These are phyloP conservation scores for Sinotaia quadrata DNA, from an alignment of 2,888 invertebrate genomes.

Conservation along the genomic window DNA sequence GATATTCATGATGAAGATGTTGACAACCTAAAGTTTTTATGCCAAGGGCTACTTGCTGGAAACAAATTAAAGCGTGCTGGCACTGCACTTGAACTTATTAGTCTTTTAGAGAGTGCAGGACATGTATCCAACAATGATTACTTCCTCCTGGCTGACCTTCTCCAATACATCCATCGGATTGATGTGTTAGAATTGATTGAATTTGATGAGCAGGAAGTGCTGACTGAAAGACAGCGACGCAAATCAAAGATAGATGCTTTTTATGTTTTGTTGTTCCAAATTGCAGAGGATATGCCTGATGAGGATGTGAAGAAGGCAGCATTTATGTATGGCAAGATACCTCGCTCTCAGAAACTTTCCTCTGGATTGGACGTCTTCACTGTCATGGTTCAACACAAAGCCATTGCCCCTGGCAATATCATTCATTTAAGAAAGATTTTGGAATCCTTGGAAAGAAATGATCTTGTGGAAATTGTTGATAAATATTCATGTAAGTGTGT, in stretches of 20 bases:
- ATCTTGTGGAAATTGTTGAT: conserved; percentile 20
- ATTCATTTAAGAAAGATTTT: neutral
- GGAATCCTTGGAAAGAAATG: conserved; percentile 18
- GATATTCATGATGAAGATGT: conserved; percentile 30
- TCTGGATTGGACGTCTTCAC: conserved; percentile 30
- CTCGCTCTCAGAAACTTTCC: conserved; percentile 10
- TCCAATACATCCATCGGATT: conserved; percentile 27
- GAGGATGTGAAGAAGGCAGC: conserved; percentile 27
- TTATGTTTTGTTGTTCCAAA: conserved; percentile 22
- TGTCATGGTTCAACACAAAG: conserved; percentile 26
- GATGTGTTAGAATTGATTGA: conserved; percentile 23
- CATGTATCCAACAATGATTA: conserved; percentile 7
- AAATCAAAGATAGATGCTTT: conserved; percentile 15
- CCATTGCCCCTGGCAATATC: conserved; percentile 5
- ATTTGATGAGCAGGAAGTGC: conserved; percentile 1
- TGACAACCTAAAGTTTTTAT: conserved; percentile 30
- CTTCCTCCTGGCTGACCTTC: conserved; percentile 19
- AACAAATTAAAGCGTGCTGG: conserved; percentile 23
- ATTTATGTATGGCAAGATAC: conserved; percentile 28
- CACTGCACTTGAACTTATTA: conserved; percentile 26
- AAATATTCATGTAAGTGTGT: conserved; percentile 16
- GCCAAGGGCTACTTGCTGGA: conserved; percentile 20
- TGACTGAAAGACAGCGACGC: neutral
- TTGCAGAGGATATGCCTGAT: conserved; percentile 26
- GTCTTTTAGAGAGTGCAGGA: conserved; percentile 17